phyloP scores from a whole-genome alignment of 2,797 vertebrate genomes.

The Chloroceryle amazona region DNA sequence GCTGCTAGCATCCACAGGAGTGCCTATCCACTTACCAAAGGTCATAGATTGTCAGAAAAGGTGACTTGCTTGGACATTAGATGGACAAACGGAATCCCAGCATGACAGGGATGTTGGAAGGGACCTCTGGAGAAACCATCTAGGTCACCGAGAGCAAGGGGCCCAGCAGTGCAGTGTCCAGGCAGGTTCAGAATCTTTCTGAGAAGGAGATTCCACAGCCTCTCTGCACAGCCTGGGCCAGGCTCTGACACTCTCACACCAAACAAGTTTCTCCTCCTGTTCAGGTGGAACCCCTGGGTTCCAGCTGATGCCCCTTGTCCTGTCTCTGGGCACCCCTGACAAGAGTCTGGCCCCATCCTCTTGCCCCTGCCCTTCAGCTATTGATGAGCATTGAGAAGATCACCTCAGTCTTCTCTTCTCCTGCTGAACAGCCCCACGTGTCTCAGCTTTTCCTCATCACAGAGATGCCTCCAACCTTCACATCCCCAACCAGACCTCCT shows the following conservation, averaged over 20 bases:
- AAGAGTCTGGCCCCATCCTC: not conserved
- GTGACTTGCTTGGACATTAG: rapidly evolving
- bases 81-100: not conserved
- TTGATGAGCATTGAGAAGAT: not conserved
- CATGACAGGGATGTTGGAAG: not conserved
- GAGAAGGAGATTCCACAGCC: not conserved
- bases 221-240: not conserved
- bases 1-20: too few relatives aligned
- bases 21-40: too few relatives aligned
- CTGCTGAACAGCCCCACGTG: not conserved
- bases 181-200: not conserved
- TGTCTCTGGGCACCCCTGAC: not conserved
- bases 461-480: not conserved
- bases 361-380: not conserved
- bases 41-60: not conserved
- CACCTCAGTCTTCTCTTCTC: not conserved
- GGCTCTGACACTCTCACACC: not conserved
- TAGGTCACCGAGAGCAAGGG: not conserved
- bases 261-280: not conserved
- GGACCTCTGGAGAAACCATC: not conserved
- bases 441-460: not conserved
- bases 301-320: not conserved
- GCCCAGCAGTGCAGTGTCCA: not conserved
- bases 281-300: not conserved
- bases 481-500: not conserved